A percentile compares a stretch with the other conserved stretches of the same genome.
phyloP scores from a whole-genome alignment of 2,797 vertebrate species.

The Lutjanus argentimaculatus region DNA sequence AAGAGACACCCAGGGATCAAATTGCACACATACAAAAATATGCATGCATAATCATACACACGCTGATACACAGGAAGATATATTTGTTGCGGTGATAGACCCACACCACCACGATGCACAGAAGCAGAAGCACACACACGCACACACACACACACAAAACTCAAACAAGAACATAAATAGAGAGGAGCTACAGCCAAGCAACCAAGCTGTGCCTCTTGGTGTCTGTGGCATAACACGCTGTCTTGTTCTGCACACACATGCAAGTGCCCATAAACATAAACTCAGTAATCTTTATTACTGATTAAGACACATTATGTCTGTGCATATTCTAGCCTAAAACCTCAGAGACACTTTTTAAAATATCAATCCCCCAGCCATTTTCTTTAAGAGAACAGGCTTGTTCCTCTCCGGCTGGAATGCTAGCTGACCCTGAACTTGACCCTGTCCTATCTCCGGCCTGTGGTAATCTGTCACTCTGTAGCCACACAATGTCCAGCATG shows the following conservation, averaged over 20 bases:
- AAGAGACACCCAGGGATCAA: constrained; percentile 61
- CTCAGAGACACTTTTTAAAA: background rate
- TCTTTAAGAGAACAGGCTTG: background rate
- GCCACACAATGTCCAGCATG: constrained; percentile 19
- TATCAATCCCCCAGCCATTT: constrained; percentile 7
- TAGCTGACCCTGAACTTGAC: constrained; percentile 31
- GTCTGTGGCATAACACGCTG: constrained; percentile 29
- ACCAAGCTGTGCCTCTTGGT: constrained; percentile 33
- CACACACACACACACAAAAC: constrained; percentile 7
- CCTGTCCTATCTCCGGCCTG: constrained; percentile 16
- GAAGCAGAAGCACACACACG: background rate
- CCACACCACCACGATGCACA: constrained; percentile 1
- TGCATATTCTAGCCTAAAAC: background rate
- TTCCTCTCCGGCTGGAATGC: constrained; percentile 37
- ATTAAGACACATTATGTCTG: background rate
- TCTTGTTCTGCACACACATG: constrained; percentile 32
- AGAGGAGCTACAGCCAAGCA: constrained; percentile 47
- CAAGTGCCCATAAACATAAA: background rate
- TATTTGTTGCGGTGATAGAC: constrained; percentile 37
- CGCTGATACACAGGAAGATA: constrained; percentile 36
- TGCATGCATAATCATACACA: constrained; percentile 45
- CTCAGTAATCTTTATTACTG: too few relatives aligned
- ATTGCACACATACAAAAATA: constrained; percentile 59
- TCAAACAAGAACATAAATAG: constrained; percentile 52
- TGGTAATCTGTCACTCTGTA: constrained; percentile 41